Percentiles rank a stretch among this genome's conserved stretches.
Evolutionary conservation across 2,797 vertebrate genomes (phyloP).

Genomic region (Pangasius macronema): DNA sequence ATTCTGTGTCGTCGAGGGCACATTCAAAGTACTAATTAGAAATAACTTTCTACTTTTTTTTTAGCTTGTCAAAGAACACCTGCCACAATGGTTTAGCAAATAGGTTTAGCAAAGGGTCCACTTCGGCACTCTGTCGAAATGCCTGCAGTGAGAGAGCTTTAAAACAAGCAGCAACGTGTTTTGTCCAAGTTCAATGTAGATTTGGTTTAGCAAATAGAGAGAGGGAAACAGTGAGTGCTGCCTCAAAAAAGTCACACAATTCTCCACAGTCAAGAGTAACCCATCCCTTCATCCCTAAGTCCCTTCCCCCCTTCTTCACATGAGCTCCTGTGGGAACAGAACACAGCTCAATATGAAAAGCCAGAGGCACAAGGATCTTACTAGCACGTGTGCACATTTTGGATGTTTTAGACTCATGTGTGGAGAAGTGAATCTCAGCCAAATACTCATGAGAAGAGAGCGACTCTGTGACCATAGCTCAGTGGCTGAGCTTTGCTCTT

Average conservation of each 20-base stretch:
- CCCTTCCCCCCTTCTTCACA: background rate
- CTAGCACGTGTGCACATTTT: conserved; percentile 37
- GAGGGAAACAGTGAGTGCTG: background rate
- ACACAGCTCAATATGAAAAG: conserved; percentile 57
- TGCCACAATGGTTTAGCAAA: conserved; percentile 38
- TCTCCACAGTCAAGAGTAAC: background rate
- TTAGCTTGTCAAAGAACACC: conserved; percentile 36
- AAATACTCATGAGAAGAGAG: conserved; percentile 44
- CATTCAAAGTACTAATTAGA: too few relatives aligned
- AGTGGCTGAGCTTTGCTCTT: conserved; percentile 5
- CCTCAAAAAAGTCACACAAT: background rate
- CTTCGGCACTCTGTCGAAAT: background rate
- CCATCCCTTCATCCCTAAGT: too few relatives aligned
- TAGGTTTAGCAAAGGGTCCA: background rate
- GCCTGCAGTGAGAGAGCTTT: background rate
- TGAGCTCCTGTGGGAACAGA: conserved; percentile 8
- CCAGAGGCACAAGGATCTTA: conserved; percentile 52
- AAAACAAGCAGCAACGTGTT: background rate
- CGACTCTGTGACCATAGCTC: conserved; percentile 34
- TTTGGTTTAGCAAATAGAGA: background rate
- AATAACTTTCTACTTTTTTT: background rate
- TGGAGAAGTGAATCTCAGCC: conserved; percentile 25
- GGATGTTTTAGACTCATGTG: conserved; percentile 22
- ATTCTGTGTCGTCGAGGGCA: too few relatives aligned
- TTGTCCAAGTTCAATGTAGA: background rate